Evolutionary conservation across 23 tunicate genomes (phyloP).

Genomic region (Corella eumyota): DNA sequence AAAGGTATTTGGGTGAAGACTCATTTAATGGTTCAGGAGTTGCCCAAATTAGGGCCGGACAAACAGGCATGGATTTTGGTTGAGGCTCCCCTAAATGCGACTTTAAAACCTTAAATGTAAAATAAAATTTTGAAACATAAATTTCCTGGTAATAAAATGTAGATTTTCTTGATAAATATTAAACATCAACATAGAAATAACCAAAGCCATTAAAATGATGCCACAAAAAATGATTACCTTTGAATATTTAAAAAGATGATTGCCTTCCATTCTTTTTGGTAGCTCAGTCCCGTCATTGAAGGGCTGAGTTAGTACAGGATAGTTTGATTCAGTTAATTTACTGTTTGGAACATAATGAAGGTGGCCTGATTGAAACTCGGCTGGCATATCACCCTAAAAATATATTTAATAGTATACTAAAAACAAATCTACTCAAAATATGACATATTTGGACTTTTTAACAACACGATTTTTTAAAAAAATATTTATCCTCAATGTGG

Average conservation of each 20-base stretch:
- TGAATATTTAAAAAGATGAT: slow-evolving; percentile 66
- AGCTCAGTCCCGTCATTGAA: slow-evolving; percentile 24
- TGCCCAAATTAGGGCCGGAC: slow-evolving; percentile 38
- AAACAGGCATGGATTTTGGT: slow-evolving; percentile 15
- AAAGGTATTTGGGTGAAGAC: slow-evolving; percentile 14
- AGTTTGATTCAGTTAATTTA: too few species aligned
- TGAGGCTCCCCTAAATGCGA: slow-evolving; percentile 41
- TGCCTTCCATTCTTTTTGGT: slow-evolving; percentile 59
- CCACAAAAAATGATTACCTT: too few species aligned
- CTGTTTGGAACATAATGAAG: too few species aligned
- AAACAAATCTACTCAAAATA: neutral
- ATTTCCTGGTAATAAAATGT: neutral
- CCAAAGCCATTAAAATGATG: neutral
- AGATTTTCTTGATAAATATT: neutral
- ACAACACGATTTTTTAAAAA: too few species aligned
- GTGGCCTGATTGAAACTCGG: too few species aligned
- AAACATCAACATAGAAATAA: neutral
- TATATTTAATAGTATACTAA: neutral
- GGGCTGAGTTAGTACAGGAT: slow-evolving; percentile 5
- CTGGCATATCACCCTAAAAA: neutral
- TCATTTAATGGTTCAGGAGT: slow-evolving; percentile 22
- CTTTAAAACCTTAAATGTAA: slow-evolving; percentile 30
- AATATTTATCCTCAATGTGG: too few species aligned
- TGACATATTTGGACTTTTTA: neutral
- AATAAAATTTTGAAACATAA: neutral